Percentiles rank a stretch among this genome's conserved stretches.
phyloP scores from a whole-genome alignment of 2,888 invertebrate genomes.

The Eupithecia subfuscata region DNA sequence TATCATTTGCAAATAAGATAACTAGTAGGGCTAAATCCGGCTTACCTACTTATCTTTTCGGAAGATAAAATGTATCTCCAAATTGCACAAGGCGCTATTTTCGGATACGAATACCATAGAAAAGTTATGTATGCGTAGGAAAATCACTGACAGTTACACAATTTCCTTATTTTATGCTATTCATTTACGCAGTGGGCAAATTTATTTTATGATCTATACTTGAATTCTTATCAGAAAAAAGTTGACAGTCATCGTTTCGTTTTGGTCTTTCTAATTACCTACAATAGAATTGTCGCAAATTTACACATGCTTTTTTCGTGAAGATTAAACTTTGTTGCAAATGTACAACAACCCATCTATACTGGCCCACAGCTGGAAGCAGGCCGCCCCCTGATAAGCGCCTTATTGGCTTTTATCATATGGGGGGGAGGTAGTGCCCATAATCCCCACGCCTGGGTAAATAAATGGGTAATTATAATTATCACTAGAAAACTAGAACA shows the following conservation, averaged over 20 bases:
- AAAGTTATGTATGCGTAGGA: not conserved
- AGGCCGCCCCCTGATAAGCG: not conserved
- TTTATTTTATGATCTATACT: not conserved
- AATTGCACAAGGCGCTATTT: not conserved
- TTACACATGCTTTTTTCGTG: no score
- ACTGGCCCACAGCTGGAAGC: not conserved
- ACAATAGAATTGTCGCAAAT: no score
- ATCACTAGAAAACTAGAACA: not conserved
- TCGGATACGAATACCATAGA: not conserved
- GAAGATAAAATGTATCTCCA: constrained; percentile 16
- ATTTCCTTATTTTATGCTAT: not conserved
- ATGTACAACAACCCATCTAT: no score
- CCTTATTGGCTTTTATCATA: not conserved
- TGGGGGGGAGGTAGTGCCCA: not conserved
- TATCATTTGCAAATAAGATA: constrained; percentile 25
- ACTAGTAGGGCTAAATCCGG: constrained; percentile 13
- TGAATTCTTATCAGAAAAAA: not conserved
- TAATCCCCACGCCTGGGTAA: not conserved
- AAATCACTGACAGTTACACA: not conserved
- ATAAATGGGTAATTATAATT: no score
- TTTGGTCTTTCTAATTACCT: not conserved
- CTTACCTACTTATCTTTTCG: constrained; percentile 11
- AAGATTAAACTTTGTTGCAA: no score
- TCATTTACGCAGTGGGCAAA: not conserved
- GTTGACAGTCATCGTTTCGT: not conserved